phyloP scores from a whole-genome alignment of 2,113 vertebrate genomes.

The Calonectris borealis region DNA sequence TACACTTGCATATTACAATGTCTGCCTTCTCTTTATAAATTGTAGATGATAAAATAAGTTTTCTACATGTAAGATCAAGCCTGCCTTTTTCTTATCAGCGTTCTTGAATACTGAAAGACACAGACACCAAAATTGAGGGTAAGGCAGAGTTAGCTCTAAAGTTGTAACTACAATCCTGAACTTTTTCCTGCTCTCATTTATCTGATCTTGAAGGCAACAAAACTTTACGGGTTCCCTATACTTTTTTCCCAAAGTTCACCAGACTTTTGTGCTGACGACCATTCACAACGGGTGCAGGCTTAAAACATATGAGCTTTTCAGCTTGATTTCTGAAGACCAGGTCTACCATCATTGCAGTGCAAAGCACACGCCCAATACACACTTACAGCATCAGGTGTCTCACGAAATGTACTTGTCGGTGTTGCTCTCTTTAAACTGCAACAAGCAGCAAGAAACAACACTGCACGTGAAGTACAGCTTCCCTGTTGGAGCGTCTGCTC shows the following conservation, averaged over 20 bases:
- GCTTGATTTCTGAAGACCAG: background rate
- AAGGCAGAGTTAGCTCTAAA: background rate
- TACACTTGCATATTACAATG: background rate
- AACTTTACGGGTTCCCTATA: background rate
- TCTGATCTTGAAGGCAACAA: background rate
- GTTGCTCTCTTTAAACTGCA: background rate
- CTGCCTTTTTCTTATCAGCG: background rate
- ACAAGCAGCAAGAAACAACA: background rate
- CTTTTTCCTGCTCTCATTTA: background rate
- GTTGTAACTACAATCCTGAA: background rate
- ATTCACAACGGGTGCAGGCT: background rate
- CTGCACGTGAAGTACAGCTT: background rate
- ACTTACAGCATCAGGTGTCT: background rate
- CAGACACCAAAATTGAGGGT: background rate
- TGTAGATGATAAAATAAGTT: slow-evolving; percentile 2
- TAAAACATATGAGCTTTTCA: background rate
- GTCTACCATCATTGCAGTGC: background rate
- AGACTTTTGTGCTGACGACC: background rate
- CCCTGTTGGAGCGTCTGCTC: background rate
- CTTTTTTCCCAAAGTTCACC: background rate
- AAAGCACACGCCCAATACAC: background rate
- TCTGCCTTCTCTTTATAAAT: slow-evolving; percentile 10
- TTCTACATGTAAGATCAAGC: background rate
- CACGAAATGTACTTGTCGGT: background rate
- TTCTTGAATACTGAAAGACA: background rate